Conservation (phyloP, 2,797 vertebrate genomes). For the Diplodus puntazzo region DNA sequence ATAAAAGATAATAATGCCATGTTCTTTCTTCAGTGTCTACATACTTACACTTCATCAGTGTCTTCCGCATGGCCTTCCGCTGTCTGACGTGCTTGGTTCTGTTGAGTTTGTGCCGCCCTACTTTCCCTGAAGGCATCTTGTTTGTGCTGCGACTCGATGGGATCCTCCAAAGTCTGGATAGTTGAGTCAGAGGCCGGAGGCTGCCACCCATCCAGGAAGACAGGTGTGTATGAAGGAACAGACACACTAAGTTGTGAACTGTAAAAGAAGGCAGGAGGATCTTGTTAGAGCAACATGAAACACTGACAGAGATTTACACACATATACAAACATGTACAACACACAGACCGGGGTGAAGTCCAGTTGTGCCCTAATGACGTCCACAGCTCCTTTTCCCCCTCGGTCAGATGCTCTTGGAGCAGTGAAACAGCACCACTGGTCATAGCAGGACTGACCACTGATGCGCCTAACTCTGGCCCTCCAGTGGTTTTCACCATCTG, state of each 20-base stretch:
- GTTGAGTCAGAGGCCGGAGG: slow-evolving; percentile 73
- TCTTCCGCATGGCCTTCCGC: not conserved
- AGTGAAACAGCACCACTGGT: slow-evolving; percentile 87
- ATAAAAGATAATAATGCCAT: not conserved
- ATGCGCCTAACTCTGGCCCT: slow-evolving; percentile 78
- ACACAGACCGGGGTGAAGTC: slow-evolving; percentile 78
- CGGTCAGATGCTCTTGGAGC: slow-evolving; percentile 82
- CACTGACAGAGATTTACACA: slow-evolving; percentile 2
- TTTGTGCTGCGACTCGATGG: slow-evolving; percentile 87
- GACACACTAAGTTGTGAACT: slow-evolving; percentile 76
- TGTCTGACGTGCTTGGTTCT: slow-evolving; percentile 3
- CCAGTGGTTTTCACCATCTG: slow-evolving; percentile 89
- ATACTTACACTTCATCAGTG: slow-evolving; percentile 59
- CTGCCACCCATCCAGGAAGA: slow-evolving; percentile 89
- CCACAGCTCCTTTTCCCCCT: slow-evolving; percentile 86
- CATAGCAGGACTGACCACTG: slow-evolving; percentile 85
- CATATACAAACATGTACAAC: not conserved
- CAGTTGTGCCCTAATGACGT: slow-evolving; percentile 87
- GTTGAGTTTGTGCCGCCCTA: slow-evolving; percentile 27
- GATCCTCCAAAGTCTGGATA: slow-evolving; percentile 84
- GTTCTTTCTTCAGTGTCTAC: not conserved
- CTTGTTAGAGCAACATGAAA: slow-evolving; percentile 9
- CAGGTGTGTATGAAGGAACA: slow-evolving; percentile 81
- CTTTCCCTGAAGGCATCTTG: slow-evolving; percentile 80
- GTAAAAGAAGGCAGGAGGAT: slow-evolving; percentile 7